These are phyloP conservation scores for Halcyon senegalensis DNA, from an alignment of 2,113 vertebrate species.

Conservation along the genomic window DNA sequence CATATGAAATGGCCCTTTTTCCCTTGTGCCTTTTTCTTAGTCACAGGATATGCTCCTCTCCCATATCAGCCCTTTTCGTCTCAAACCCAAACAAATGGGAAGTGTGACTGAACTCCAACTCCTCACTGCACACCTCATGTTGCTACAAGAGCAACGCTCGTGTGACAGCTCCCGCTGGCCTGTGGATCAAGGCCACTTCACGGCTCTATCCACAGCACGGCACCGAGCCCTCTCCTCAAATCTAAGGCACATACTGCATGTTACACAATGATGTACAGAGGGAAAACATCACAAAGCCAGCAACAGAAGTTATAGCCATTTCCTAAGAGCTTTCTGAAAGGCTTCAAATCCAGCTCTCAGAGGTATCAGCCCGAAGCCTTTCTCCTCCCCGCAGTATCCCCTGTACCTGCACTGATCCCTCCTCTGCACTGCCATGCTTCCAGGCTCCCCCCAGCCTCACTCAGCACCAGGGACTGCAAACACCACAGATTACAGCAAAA, in stretches of 20 bases:
- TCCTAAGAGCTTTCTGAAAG: not conserved
- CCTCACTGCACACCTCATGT: not conserved
- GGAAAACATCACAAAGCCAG: not conserved
- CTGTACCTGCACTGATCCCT: not conserved
- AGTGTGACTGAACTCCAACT: not conserved
- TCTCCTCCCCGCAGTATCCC: not conserved
- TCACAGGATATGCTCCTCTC: not conserved
- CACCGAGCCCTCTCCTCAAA: not conserved
- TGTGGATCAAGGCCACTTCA: not conserved
- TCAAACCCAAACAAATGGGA: not conserved
- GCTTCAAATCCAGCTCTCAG: not conserved
- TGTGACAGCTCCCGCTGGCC: not conserved
- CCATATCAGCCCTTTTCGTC: not conserved
- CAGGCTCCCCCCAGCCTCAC: not conserved
- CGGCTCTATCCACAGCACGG: not conserved
- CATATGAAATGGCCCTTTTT: not conserved
- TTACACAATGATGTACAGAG: not conserved
- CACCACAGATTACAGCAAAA: not conserved
- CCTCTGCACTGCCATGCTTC: not conserved
- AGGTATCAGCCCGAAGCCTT: not conserved
- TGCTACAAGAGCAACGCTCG: not conserved
- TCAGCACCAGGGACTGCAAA: not conserved
- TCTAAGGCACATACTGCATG: not conserved
- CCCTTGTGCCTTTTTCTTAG: not conserved
- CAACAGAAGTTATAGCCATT: not conserved